Evolutionary conservation across 2,113 vertebrate species (phyloP), one percentile per base, ranked within the genome.

Genomic region (Erythrocercus mccallii): DNA sequence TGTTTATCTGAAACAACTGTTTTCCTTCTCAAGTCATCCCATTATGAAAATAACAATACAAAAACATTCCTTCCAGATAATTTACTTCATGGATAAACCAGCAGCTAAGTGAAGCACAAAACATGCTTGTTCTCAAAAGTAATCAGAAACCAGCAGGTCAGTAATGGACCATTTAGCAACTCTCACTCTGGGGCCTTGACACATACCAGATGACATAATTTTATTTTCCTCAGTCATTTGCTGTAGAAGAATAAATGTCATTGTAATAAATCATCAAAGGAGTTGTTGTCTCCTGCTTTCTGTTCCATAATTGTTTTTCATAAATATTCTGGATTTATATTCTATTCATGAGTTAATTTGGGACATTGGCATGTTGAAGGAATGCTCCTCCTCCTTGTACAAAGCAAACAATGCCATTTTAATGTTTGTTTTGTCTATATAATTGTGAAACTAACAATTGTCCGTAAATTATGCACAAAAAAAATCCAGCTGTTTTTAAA

Each of bases 61-160:
- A 77, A 90, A 92, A 31, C 45, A 71, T 86, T 89, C 70, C 94
- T 94, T 91, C 74, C 90, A 92, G 86, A 57, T 76, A 89, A 95
- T 91, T 95, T 92, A 79, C 62, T 91, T 87, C 50, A 85, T 30
- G 65, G 56, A 45, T 79, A 88, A 92, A 81, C 68, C 56, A 69
- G 77, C 57, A 92, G 86, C n/a, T 68, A 77, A 94, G 70, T 27
- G 73, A 94, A 77, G 51, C 48, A 94, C 23, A 40, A 74, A 92
- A 90, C 48, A 61, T 30, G 79, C 38, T 72, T 94, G 60, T 92
- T 95, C 87, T 90, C 51, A 78, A 79, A 96, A 94, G 79, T 72
- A 96, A 93, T 93, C 95, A 96, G 86, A 89, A 97, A 94, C 65
- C 81, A 96, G 95, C 90, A 94, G 85, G 94, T 96, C 91, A 90